Evolutionary conservation across 2,113 vertebrate species (phyloP).

Genomic region (Chlamydotis undulata): DNA sequence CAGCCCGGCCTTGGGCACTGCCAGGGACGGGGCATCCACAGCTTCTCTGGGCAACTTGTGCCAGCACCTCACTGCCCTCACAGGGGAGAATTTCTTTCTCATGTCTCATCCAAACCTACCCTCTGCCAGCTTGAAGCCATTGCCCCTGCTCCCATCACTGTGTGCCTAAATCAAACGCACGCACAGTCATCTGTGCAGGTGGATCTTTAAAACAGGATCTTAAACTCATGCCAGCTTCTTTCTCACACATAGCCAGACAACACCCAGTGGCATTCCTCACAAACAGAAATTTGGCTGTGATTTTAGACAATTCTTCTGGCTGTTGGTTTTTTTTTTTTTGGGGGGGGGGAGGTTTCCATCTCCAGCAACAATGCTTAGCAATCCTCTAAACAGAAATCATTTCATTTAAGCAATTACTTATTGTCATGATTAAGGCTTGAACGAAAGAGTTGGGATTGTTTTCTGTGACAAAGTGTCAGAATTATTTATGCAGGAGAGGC

Average conservation of each 20-base stretch:
- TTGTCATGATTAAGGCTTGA: not conserved
- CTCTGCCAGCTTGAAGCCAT: too few species aligned
- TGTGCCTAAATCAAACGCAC: not conserved
- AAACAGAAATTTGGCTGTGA: fast-evolving
- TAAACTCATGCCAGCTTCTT: not conserved
- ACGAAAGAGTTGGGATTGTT: not conserved
- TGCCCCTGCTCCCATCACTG: too few species aligned
- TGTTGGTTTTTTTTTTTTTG: not conserved
- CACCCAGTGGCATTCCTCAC: not conserved
- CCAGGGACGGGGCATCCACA: too few species aligned
- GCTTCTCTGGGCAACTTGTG: too few species aligned
- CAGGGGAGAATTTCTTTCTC: too few species aligned
- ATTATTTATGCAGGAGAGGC: not conserved
- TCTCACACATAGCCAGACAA: not conserved
- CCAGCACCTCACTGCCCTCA: too few species aligned
- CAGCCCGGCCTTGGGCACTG: too few species aligned
- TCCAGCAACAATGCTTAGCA: not conserved
- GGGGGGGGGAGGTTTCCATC: too few species aligned
- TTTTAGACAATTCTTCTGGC: not conserved
- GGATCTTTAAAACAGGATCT: not conserved
- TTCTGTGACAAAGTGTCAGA: not conserved
- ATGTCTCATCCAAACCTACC: too few species aligned
- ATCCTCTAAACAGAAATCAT: not conserved
- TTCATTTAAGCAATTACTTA: not conserved
- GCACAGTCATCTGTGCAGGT: not conserved